A percentile compares a stretch with the other conserved stretches of the same genome.
Evolutionary conservation across 2,888 invertebrate genomes (phyloP).

Genomic region (Rhamnusium bicolor): DNA sequence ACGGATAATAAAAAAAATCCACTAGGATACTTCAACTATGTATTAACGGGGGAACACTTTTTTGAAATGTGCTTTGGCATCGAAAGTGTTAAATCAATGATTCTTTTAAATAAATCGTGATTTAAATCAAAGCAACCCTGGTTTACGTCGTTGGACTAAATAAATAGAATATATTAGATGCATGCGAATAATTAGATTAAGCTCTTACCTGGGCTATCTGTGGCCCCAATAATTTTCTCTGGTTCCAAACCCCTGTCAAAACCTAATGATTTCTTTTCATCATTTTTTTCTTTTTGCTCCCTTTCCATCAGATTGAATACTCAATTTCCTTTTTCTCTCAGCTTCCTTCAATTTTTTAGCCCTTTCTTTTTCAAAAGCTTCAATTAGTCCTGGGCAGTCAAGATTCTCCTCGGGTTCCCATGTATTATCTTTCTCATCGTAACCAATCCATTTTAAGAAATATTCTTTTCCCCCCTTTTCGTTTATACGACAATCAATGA

Average conservation of each 20-base stretch:
- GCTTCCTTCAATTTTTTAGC: constrained; percentile 73
- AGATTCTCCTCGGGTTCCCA: constrained; percentile 94
- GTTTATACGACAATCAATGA: constrained; percentile 85
- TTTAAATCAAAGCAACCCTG: too few relatives aligned
- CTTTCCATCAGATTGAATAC: constrained; percentile 69
- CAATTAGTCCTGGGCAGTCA: constrained; percentile 91
- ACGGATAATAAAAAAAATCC: too few relatives aligned
- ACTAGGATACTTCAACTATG: too few relatives aligned
- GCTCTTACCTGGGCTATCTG: constrained; percentile 87
- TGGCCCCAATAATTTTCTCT: constrained; percentile 92
- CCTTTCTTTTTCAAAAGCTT: constrained; percentile 88
- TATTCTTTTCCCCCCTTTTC: constrained; percentile 75
- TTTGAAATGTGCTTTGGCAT: too few relatives aligned
- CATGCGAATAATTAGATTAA: too few relatives aligned
- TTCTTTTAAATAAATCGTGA: too few relatives aligned
- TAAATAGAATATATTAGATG: too few relatives aligned
- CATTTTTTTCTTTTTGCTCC: constrained; percentile 61
- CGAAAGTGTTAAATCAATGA: too few relatives aligned
- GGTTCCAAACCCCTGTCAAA: constrained; percentile 89
- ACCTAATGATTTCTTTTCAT: constrained; percentile 77
- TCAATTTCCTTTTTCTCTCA: constrained; percentile 67
- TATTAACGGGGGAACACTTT: too few relatives aligned
- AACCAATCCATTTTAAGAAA: constrained; percentile 82
- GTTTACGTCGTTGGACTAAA: too few relatives aligned
- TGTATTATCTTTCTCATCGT: constrained; percentile 91